phyloP scores from a whole-genome alignment of 1,140 invertebrate genomes.

The Wasmannia auropunctata region DNA sequence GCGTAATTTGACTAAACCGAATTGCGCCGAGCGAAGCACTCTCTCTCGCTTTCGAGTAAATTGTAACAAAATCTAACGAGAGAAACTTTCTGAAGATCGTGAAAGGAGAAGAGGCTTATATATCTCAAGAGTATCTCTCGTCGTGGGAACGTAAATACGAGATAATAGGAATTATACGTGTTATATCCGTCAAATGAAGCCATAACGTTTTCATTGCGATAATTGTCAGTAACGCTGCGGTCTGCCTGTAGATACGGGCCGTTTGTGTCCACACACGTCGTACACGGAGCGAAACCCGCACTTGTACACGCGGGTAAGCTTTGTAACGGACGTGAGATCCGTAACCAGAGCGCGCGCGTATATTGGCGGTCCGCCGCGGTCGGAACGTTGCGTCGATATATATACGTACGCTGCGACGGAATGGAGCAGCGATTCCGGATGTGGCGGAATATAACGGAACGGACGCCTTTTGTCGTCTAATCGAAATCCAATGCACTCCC shows the following conservation, averaged over 20 bases:
- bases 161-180: not conserved
- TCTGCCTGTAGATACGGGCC: not conserved
- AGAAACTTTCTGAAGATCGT: not conserved
- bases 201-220: not conserved
- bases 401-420: not conserved
- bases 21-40: not conserved
- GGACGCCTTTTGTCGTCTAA: slow-evolving; percentile 66
- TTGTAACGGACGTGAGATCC: not conserved
- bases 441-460: slow-evolving; percentile 19
- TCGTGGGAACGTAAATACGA: not conserved
- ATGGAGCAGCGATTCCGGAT: slow-evolving; percentile 14
- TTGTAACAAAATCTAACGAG: not conserved
- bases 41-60: not conserved
- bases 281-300: not conserved
- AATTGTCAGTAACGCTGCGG: not conserved
- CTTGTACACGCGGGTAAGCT: not conserved
- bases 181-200: not conserved
- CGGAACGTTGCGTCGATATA: not conserved
- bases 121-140: not conserved
- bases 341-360: not conserved
- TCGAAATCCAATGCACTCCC: slow-evolving; percentile 72
- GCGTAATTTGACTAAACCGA: not conserved
- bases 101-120: too few species aligned
- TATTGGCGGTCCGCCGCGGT: not conserved
- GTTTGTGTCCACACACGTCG: slow-evolving; percentile 26